Base-by-base conservation (phyloP, 2,113 vertebrate species). In the Callaeas wilsoni region DNA sequence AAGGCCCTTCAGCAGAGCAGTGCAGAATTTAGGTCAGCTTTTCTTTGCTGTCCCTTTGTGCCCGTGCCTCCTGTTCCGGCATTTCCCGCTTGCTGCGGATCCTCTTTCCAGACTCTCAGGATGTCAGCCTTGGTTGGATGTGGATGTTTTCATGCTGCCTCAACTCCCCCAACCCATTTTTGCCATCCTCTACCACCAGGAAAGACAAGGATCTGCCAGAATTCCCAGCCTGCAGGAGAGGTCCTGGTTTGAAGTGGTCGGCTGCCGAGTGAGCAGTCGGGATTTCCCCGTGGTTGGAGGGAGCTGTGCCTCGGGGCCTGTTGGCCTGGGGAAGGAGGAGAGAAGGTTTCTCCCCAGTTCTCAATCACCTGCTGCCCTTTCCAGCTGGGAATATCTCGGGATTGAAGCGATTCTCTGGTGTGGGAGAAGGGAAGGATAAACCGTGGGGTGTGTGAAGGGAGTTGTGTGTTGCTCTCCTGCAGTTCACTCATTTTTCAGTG, bases 11-110 rank as follows among this genome's bases (percentile, higher is more conserved):
- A 84, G 65, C 57, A 71, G 85, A 90, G 89, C 86, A 70, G 80
- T 44, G 65, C 79, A 62, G 96, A 94, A 97, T 96, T 94, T 85
- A 82, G 94, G 93, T 96, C 96, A 95, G 89, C 85, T 95, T 95
- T 96, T 93, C 92, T 96, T 92, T 13, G 42, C 82, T 39, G 78
- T n/a, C 91, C 94, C 44, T 95, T 95, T 85, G 68, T 93, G 89
- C 74, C 83, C 41, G 44, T 80, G 84, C 55, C 84, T 85, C 67
- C 93, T 44, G 59, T 83, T 87, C 67, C 29, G 33, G 84, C 59
- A 4, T 89, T 93, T 82, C 93, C 91, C 81, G 5, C 1, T 93
- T 70, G 77, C 93, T 96, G 84, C 93, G 70, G 23, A 47, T 93
- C 71, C 79, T 68, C 78, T 93, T 73, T 41, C 84, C 93, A 80